Conservation (phyloP, 2,888 invertebrate species). For the Acronicta alni region DNA sequence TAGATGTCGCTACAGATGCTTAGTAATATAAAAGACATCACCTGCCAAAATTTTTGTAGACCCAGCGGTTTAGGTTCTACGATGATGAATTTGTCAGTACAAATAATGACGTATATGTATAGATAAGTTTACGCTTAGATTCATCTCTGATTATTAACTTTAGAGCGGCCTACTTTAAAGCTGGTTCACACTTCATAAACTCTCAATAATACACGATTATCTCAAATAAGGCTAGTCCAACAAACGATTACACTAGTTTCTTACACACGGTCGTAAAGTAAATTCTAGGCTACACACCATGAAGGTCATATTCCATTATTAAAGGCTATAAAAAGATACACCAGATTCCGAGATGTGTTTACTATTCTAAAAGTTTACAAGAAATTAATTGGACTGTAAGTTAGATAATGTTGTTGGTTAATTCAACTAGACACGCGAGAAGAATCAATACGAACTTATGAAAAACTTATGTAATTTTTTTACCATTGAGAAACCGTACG, state of each 20-base stretch:
- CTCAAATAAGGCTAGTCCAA: slow-evolving; percentile 25
- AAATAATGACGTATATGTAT: too few relatives aligned
- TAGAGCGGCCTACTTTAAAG: background rate
- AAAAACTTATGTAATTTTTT: slow-evolving; percentile 9
- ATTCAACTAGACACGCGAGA: slow-evolving; percentile 2
- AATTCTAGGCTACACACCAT: slow-evolving; percentile 41
- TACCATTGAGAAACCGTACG: slow-evolving; percentile 11
- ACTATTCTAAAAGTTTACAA: slow-evolving; percentile 22
- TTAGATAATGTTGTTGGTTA: slow-evolving; percentile 30
- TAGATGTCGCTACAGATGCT: too few relatives aligned
- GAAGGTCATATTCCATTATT: slow-evolving; percentile 39
- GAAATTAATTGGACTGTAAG: slow-evolving; percentile 25
- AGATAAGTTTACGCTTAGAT: too few relatives aligned
- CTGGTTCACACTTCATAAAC: background rate
- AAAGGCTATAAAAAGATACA: slow-evolving; percentile 33
- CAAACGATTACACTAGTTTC: slow-evolving; percentile 19
- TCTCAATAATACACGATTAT: slow-evolving; percentile 5
- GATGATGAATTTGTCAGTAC: too few relatives aligned
- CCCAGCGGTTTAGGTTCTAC: too few relatives aligned
- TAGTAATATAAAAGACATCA: too few relatives aligned
- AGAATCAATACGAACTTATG: slow-evolving; percentile 30
- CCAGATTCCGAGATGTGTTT: slow-evolving; percentile 12
- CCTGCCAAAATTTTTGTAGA: too few relatives aligned
- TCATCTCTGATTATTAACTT: too few relatives aligned
- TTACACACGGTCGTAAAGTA: slow-evolving; percentile 27